Percentiles rank a stretch among this genome's conserved stretches.
phyloP scores from a whole-genome alignment of 35 echinoderm and acorn worm species.

The Anneissia japonica region DNA sequence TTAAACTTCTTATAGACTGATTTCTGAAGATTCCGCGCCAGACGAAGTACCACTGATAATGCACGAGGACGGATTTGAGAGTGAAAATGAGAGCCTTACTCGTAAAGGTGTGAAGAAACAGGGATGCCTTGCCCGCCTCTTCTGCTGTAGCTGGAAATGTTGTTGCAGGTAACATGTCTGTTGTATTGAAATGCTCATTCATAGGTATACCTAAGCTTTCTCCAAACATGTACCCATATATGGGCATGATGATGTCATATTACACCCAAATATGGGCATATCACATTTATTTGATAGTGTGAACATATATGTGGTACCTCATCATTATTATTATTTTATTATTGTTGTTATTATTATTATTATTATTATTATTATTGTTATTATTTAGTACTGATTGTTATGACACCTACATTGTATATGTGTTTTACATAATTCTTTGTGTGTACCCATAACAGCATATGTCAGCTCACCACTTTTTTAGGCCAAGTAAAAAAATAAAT shows the following conservation, averaged over 20 bases:
- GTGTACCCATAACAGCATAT: too few relatives aligned
- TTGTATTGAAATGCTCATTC: too few relatives aligned
- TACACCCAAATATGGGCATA: not conserved
- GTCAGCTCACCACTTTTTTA: too few relatives aligned
- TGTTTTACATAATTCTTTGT: too few relatives aligned
- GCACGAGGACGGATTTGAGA: slow-evolving; percentile 82
- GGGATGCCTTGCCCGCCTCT: slow-evolving; percentile 25
- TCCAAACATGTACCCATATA: not conserved
- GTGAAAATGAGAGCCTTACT: slow-evolving; percentile 80
- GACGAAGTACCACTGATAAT: slow-evolving; percentile 84
- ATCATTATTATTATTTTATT: not conserved
- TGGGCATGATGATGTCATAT: not conserved
- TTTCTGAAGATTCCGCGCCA: slow-evolving; percentile 57
- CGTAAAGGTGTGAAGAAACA: slow-evolving; percentile 51
- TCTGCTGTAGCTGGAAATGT: slow-evolving; percentile 46
- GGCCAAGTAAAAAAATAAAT: too few relatives aligned
- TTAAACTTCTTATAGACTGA: not conserved
- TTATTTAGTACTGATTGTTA: too few relatives aligned
- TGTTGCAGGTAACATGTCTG: slow-evolving; percentile 58
- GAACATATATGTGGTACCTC: not conserved
- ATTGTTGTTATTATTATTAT: too few relatives aligned
- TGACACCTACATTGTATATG: too few relatives aligned
- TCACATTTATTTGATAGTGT: not conserved
- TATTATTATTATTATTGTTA: too few relatives aligned
- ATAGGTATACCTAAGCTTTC: not conserved